Evolutionary conservation across 2,888 invertebrate genomes (phyloP), one percentile per base, ranked within the genome.

Genomic region (Zaprionus lineosus): DNA sequence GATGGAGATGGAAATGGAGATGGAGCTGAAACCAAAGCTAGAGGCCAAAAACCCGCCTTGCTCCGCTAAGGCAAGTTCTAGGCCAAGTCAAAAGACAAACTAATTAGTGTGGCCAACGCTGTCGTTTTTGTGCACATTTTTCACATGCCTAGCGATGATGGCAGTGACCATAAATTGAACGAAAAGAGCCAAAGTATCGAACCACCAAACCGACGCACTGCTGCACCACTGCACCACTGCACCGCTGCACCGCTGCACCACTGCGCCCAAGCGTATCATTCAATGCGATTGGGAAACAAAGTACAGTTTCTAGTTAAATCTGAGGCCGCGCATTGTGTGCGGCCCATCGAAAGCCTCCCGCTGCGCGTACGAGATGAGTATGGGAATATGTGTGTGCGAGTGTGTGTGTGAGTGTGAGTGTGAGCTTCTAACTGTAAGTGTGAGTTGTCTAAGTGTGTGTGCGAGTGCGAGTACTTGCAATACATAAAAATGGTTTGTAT

Each of bases 221-320:
- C n/a, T 4, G 36, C 6, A 21, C 52, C 34, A 48, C 39, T 24
- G 47, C 41, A 50, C 34, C 66, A 34, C 34, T 29, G 6, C 16
- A 8, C 26, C 46, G 19, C 26, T 11, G 34, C 43, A 19, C 26
- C n/a, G 15, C 16, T n/a, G n/a, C 18, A 16, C 14, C 12, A 9
- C 7, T 9, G 12, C 11, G 26, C 29, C 36, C 12, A n/a, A n/a
- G n/a, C 57, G 31, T 48, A 62, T 62, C 56, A 41, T 53, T 68
- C 43, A 48, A 66, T 59, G 34, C 61, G 52, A 72, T 66, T 72
- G 48, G 48, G n/a, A n/a, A 59, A 47, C 51, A 63, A 67, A 68
- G 63, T 64, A 71, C 65, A 71, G 77, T 77, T 84, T 84, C 82
- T 82, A 68, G 84, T 74, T 62, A 77, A 65, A 73, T 59, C 68